Percentiles rank a stretch among this genome's conserved stretches.
phyloP scores from a whole-genome alignment of 2,113 vertebrate species.

The Cardinalis cardinalis region DNA sequence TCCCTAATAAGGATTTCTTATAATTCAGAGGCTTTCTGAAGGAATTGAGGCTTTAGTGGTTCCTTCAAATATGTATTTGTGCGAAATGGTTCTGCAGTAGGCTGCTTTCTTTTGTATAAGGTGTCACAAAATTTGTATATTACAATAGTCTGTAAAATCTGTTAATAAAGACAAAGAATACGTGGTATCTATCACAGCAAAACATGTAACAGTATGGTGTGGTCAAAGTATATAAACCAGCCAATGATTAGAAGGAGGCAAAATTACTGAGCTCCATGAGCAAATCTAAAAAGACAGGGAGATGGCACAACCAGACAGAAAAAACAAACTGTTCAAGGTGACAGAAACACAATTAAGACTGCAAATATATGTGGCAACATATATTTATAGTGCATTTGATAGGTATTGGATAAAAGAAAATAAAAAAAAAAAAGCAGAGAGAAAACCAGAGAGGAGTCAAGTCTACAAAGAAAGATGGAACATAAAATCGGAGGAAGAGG shows the following conservation, averaged over 20 bases:
- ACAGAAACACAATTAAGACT: not conserved
- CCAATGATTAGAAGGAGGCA: not conserved
- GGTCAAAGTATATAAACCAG: not conserved
- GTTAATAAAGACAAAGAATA: not conserved
- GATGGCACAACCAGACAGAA: not conserved
- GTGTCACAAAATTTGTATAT: not conserved
- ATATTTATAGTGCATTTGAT: not conserved
- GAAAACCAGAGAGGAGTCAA: not conserved
- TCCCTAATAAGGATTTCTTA: not conserved
- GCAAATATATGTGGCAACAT: not conserved
- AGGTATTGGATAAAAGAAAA: not conserved
- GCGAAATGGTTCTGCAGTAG: not conserved
- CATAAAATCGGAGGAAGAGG: not conserved
- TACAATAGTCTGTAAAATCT: not conserved
- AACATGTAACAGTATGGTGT: not conserved
- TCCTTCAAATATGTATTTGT: not conserved
- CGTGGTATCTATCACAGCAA: not conserved
- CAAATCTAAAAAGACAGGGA: not conserved
- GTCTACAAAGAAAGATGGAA: not conserved
- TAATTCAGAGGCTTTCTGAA: not conserved
- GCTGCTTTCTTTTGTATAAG: not conserved
- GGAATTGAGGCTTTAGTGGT: not conserved
- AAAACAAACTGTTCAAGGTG: not conserved
- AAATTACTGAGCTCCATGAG: not conserved
- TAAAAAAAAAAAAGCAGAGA: not conserved